Conservation (phyloP, 2,888 invertebrate species). For the Lasioglossum lativentre region DNA sequence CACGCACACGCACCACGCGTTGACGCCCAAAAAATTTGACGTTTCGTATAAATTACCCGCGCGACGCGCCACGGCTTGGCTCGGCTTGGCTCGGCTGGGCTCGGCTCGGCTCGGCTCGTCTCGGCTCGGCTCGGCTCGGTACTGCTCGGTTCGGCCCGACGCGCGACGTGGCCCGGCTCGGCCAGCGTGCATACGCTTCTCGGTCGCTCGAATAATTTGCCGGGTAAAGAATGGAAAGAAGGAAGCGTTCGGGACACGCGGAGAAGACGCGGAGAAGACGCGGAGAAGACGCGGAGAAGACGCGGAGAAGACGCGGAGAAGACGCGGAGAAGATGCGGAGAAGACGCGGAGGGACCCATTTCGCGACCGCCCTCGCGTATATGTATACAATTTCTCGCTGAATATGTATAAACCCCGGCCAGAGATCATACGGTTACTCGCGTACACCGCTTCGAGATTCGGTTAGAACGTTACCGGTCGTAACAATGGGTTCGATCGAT, state of each 20-base stretch:
- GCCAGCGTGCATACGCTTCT: neutral
- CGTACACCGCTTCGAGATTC: neutral
- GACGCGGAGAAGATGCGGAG: neutral
- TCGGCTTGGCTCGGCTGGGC: neutral
- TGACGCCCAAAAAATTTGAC: slow-evolving; percentile 73
- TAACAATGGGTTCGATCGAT: neutral
- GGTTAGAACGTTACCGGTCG: neutral
- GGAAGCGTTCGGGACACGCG: neutral
- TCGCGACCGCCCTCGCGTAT: neutral
- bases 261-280: neutral
- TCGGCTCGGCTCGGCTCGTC: neutral
- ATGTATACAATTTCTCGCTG: neutral
- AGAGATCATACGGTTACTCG: neutral
- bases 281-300: neutral
- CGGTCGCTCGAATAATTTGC: slow-evolving; percentile 3
- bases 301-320: neutral
- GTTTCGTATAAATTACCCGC: slow-evolving; percentile 68
- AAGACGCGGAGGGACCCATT: neutral
- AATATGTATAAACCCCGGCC: neutral
- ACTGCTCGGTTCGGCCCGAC: too few relatives aligned
- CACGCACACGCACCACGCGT: slow-evolving; percentile 62
- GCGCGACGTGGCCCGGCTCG: neutral
- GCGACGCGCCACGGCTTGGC: slow-evolving; percentile 18
- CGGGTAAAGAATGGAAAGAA: neutral
- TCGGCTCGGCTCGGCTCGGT: neutral